These are phyloP conservation scores for Apteryx owenii DNA, from an alignment of 2,113 vertebrate genomes.

Conservation along the genomic window DNA sequence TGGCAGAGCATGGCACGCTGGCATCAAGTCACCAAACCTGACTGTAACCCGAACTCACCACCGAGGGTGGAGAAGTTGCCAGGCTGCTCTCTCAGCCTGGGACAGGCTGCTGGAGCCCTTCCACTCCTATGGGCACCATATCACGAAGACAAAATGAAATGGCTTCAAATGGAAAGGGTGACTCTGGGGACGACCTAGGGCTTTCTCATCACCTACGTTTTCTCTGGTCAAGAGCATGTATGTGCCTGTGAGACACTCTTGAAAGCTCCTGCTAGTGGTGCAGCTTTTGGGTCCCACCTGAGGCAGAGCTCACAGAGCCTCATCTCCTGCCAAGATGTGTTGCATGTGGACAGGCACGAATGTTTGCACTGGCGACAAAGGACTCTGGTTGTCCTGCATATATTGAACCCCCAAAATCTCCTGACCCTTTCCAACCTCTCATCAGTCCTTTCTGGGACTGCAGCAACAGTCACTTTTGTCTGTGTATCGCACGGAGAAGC, in stretches of 20 bases:
- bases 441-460: background rate
- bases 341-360: background rate
- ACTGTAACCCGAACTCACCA: background rate
- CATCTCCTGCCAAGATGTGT: accelerated
- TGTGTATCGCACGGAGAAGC: too few species aligned
- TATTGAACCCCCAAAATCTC: background rate
- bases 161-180: background rate
- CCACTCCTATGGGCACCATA: background rate
- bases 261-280: background rate
- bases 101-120: background rate
- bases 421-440: background rate
- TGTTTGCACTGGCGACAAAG: background rate
- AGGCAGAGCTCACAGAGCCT: background rate
- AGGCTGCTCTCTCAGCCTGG: background rate
- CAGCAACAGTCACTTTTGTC: background rate
- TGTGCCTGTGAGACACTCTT: background rate
- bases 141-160: background rate
- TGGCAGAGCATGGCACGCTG: accelerated
- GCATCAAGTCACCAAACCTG: background rate
- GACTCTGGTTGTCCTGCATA: background rate
- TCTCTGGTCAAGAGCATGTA: background rate
- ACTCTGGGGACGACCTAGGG: background rate
- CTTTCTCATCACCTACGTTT: background rate
- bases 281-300: background rate
- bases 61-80: background rate